Evolutionary conservation across 1,140 invertebrate species (phyloP).

Genomic region (Cardiocondyla obscurior): DNA sequence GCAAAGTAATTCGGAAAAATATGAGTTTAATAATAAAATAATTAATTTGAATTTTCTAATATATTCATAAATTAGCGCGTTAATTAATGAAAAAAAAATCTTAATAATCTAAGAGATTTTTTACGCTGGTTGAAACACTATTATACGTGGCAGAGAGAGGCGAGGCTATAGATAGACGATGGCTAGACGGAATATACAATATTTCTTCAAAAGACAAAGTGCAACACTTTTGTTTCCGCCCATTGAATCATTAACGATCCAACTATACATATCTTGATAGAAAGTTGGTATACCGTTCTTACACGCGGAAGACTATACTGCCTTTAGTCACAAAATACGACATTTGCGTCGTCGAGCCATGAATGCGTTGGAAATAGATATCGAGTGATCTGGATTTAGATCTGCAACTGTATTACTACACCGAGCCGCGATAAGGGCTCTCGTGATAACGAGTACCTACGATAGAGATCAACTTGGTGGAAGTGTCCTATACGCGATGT

Average conservation of each 20-base stretch:
- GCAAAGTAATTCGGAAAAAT: not conserved
- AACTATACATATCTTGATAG: conserved; percentile 23
- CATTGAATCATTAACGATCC: conserved; percentile 60
- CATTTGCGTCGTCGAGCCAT: conserved; percentile 48
- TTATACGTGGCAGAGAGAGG: conserved; percentile 7
- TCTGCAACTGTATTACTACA: conserved; percentile 17
- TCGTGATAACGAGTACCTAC: not conserved
- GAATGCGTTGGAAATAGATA: conserved; percentile 53
- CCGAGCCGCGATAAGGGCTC: not conserved
- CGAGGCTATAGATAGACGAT: conserved; percentile 42
- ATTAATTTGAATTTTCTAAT: not conserved
- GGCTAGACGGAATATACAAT: conserved; percentile 1
- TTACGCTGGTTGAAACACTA: not conserved
- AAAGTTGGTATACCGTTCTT: conserved; percentile 21
- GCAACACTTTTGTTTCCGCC: conserved; percentile 29
- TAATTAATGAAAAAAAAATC: too few relatives aligned
- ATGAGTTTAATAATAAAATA: not conserved
- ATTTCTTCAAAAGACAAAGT: conserved; percentile 31
- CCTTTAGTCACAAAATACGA: conserved; percentile 12
- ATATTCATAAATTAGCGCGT: not conserved
- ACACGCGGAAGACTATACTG: not conserved
- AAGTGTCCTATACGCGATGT: not conserved
- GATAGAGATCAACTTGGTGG: not conserved
- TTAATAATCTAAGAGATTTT: too few relatives aligned
- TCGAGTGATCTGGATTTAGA: conserved; percentile 56